Evolutionary conservation across 1,140 invertebrate species (phyloP).

Genomic region (Lepidurus arcticus): DNA sequence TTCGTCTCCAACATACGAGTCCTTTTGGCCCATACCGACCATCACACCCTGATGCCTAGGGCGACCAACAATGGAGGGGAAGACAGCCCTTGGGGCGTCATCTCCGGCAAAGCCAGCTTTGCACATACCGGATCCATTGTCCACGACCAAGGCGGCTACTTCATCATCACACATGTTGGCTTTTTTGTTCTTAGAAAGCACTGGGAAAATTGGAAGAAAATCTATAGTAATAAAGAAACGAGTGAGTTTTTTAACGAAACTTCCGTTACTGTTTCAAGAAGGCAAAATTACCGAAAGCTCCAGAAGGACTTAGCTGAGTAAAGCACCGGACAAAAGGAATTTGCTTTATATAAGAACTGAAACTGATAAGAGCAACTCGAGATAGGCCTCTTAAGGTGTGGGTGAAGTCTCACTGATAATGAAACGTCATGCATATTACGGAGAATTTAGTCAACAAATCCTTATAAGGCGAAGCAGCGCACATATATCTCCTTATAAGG

Average conservation of each 20-base stretch:
- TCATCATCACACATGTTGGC: slow-evolving; percentile 80
- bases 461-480: neutral
- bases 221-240: slow-evolving; percentile 21
- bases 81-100: slow-evolving; percentile 80
- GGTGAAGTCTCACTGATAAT: neutral
- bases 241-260: neutral
- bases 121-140: slow-evolving; percentile 87
- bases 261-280: neutral
- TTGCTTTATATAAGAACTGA: neutral
- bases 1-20: slow-evolving; percentile 82
- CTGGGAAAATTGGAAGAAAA: slow-evolving; percentile 27
- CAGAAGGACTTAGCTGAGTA: neutral
- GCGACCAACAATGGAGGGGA: slow-evolving; percentile 78
- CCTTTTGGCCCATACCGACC: slow-evolving; percentile 91
- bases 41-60: slow-evolving; percentile 73
- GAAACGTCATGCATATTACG: neutral
- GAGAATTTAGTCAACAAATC: neutral
- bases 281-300: neutral
- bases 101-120: slow-evolving; percentile 87
- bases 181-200: slow-evolving; percentile 36
- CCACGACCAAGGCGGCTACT: slow-evolving; percentile 77
- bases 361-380: neutral
- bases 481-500: neutral
- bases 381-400: neutral
- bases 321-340: neutral